Percentiles rank a stretch among this genome's conserved stretches.
Conservation (phyloP, 2,888 invertebrate genomes). For the Merodon equestris region DNA sequence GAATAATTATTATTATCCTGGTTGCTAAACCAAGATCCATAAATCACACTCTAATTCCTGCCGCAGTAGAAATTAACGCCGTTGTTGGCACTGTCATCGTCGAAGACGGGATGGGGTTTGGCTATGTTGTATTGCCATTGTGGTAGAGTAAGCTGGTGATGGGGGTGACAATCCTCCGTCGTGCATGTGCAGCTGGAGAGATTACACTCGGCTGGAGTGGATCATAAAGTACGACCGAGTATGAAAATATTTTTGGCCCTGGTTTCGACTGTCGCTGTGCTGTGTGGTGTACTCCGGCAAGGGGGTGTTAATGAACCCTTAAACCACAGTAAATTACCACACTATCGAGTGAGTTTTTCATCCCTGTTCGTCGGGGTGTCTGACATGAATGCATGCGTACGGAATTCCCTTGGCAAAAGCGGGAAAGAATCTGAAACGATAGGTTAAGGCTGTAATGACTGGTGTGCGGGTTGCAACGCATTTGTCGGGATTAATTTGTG, state of each 20-base stretch:
- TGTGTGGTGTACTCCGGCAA: neutral
- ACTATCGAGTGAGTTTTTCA: constrained; percentile 68
- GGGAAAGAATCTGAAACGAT: constrained; percentile 30
- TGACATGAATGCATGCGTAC: constrained; percentile 39
- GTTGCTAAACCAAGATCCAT: constrained; percentile 61
- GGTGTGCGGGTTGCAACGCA: constrained; percentile 28
- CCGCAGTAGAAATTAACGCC: constrained; percentile 65
- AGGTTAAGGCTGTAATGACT: constrained; percentile 31
- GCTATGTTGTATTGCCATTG: too few species aligned
- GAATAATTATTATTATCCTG: constrained; percentile 60
- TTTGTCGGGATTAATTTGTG: constrained; percentile 53
- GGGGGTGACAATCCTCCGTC: constrained; percentile 40
- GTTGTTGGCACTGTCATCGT: constrained; percentile 37
- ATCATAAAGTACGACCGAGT: constrained; percentile 55
- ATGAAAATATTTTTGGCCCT: constrained; percentile 64
- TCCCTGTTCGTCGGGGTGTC: constrained; percentile 39
- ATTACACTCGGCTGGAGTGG: constrained; percentile 60
- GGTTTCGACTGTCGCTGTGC: constrained; percentile 39
- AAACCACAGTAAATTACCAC: constrained; percentile 67
- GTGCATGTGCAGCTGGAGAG: constrained; percentile 57
- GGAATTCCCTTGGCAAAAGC: constrained; percentile 34
- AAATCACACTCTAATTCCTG: constrained; percentile 66
- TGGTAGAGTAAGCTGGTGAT: too few species aligned
- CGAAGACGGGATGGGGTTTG: constrained; percentile 16
- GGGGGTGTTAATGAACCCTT: constrained; percentile 68